Base-by-base conservation (phyloP, 92 coral and sea anemone species). In the Bergia puertoricense region DNA sequence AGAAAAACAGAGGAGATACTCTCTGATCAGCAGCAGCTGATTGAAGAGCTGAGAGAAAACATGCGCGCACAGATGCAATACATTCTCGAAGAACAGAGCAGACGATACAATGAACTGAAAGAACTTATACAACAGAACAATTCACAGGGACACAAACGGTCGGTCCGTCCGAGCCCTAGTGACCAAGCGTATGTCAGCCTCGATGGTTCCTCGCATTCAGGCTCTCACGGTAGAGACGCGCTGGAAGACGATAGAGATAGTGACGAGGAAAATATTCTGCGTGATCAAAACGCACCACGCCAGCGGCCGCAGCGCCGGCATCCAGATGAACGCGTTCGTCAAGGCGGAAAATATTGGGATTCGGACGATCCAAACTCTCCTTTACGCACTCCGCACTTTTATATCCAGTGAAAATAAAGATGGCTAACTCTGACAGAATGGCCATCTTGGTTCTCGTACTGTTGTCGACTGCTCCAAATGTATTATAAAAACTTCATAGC, bases 61-160 rank as follows among this genome's bases (percentile, higher is more conserved):
- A 89, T 97, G 46, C 94, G 90, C 85, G 89, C 85, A 4, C 98
- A 97, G 74, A 94, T 94, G 6, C 85, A 93, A 15, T 88, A 91
- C 30, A 89, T 96, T 13, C 90, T 97, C 68, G 92, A 92, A 14
- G 97, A 95, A 75, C 96, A 92, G 78, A 89, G 90, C 78, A 93
- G 85, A 79, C 92, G 97, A 76, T 92, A 94, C 39, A 94, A 94
- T 71, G 97, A 97, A 57, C 91, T 97, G 50, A 93, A 93, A 86
- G 89, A 78, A 16, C 85, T 65, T 41, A 54, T 88, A 46, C 45
- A 44, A 66, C 22, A 54, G 48, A 43, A 56, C 45, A 84, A 38
- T 46, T 84, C 87, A 13, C 75, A 54, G 79, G 87, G 57, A 37
- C 79, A 71, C 8, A 71, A 36, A 67, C 85, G 67, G 59, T 78